A percentile compares a stretch with the other conserved stretches of the same genome.
Conservation (phyloP, 2,888 invertebrate species). For the Cataglyphis albicans region DNA sequence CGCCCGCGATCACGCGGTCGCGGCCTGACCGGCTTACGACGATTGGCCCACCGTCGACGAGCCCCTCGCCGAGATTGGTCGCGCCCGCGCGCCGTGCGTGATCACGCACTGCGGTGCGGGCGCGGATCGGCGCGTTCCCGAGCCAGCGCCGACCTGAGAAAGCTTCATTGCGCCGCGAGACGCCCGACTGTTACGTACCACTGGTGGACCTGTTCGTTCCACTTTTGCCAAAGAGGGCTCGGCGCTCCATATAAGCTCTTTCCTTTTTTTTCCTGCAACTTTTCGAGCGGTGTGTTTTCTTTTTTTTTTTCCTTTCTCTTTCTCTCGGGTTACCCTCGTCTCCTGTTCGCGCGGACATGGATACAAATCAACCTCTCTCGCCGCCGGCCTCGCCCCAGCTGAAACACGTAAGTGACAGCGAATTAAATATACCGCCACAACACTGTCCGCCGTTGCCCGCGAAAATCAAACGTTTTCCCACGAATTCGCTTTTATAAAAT, state of each 20-base stretch:
- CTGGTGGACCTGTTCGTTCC: slow-evolving; percentile 28
- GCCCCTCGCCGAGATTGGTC: slow-evolving; percentile 90
- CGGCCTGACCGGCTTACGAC: slow-evolving; percentile 89
- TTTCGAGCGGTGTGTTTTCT: not conserved
- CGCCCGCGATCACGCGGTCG: slow-evolving; percentile 91
- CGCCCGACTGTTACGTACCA: slow-evolving; percentile 73
- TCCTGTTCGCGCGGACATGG: slow-evolving; percentile 69
- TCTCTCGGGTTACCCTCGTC: not conserved
- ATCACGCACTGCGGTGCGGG: slow-evolving; percentile 86
- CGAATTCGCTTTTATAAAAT: not conserved
- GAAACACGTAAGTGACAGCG: slow-evolving; percentile 76
- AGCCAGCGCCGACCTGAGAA: slow-evolving; percentile 79
- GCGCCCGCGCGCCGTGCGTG: slow-evolving; percentile 81
- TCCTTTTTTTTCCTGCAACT: not conserved
- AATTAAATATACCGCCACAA: slow-evolving; percentile 75
- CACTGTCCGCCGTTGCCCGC: slow-evolving; percentile 62
- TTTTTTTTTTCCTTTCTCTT: not conserved
- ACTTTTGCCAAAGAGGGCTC: slow-evolving; percentile 47
- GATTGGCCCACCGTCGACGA: slow-evolving; percentile 90
- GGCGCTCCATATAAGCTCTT: not conserved
- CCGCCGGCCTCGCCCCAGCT: slow-evolving; percentile 84
- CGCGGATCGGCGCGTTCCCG: slow-evolving; percentile 84
- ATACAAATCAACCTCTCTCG: slow-evolving; percentile 78
- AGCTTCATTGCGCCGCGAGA: slow-evolving; percentile 82
- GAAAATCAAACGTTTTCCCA: slow-evolving; percentile 67